Evolutionary conservation across 1,140 invertebrate species (phyloP), one percentile per base, ranked within the genome.

Genomic region (Gonatopus flavifemur): DNA sequence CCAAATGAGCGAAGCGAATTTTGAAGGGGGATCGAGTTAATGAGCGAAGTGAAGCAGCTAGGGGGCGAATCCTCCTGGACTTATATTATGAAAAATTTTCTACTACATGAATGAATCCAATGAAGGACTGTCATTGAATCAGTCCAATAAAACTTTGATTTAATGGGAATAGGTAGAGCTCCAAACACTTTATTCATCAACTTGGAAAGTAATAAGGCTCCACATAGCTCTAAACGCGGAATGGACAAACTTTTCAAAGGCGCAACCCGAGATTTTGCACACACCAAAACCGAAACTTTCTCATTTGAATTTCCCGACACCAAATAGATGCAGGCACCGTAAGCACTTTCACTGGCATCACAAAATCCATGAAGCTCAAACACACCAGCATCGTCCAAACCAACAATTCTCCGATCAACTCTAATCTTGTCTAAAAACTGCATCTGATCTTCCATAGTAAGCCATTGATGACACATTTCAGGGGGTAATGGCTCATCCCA

Each of bases 191-290:
- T 33, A 9, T 22, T 3, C 8, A 39, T 20, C 3, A 57, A 24
- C 35, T 49, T 8, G 9, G 53, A 33, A 4, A 62, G 18, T 10
- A 62, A 12, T 0, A 54, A 4, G 0, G 62, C 62, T 13, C 22
- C 53, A 21, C 25, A 39, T 13, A 62, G 36, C 49, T 61, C 58
- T 24, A 64, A 32, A n/a, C 54, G 3, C 2, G 61, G 55, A 15
- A 58, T 55, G 0, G 71, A 53, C 1, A 61, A 38, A 10, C 35
- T 38, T 54, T 67, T 66, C 1, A 67, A 22, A 8, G 70, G 69
- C 13, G 67, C 55, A 2, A 73, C 64, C 33, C 62, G 33, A 32
- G 32, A 32, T 13, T 45, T 45, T 31, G 31, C 22, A 20, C 28
- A 33, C 0, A 45, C 2, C n/a, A 45, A 32, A 9, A 32, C 13